Conservation (phyloP, 2,113 vertebrate genomes). For the Camelus dromedarius region DNA sequence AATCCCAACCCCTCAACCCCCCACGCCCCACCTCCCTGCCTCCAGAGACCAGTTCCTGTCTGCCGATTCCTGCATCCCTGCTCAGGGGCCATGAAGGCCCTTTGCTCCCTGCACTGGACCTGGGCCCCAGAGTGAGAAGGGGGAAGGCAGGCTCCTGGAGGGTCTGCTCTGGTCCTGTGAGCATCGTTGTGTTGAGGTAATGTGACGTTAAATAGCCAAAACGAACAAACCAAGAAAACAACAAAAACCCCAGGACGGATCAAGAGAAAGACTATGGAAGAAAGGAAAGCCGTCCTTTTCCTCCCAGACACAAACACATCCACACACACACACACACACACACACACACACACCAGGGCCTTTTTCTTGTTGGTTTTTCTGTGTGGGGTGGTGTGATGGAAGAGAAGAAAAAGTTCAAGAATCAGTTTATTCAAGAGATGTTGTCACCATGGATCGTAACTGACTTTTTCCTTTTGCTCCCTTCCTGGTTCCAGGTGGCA, state of each 20-base stretch:
- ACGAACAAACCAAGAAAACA: neutral
- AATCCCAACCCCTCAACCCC: neutral
- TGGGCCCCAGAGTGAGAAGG: neutral
- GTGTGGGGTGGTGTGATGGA: neutral
- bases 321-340: neutral
- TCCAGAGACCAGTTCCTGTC: neutral
- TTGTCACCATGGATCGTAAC: neutral
- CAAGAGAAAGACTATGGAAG: neutral
- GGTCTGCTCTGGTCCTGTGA: neutral
- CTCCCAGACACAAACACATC: neutral
- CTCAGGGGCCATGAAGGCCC: neutral
- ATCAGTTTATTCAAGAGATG: neutral
- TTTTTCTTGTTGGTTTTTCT: neutral
- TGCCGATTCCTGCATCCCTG: neutral
- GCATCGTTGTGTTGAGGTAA: neutral
- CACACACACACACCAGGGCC: neutral
- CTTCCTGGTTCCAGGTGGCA: neutral
- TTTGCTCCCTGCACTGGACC: neutral
- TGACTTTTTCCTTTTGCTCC: neutral
- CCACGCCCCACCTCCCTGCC: too few species aligned
- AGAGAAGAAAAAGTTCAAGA: neutral
- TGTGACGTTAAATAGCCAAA: neutral
- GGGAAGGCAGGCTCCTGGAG: neutral
- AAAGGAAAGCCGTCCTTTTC: neutral
- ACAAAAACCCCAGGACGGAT: neutral